Base-by-base conservation (phyloP, 2,888 invertebrate species). In the Lymantria dispar region DNA sequence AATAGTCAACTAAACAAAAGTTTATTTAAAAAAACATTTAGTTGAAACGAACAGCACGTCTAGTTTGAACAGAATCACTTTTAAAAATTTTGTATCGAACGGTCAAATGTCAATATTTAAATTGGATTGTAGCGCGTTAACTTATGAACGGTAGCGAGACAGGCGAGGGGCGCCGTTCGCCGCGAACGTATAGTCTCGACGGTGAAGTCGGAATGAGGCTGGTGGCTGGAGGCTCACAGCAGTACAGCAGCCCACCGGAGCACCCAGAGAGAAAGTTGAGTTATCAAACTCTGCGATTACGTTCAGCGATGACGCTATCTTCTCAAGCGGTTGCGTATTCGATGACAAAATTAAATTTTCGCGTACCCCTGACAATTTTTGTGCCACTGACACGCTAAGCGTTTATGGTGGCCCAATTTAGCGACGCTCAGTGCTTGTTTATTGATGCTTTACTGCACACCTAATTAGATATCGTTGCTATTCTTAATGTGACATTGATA, bases 241-340 rank as follows among this genome's bases (percentile, higher is more conserved):
- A 68, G 63, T 62, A 61, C 64, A 68, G 64, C 68, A 64, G 67
- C 66, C 62, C 68, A 68, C 59, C 68, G 56, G 60, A 56, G 60
- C 61, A 61, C 62, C 63, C 64, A 60, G 87, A 87, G 88, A 89
- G 89, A 89, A 90, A 90, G 89, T 89, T 84, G 70, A 86, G 88
- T 88, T 88, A 87, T 87, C 85, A 87, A 87, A 88, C 87, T 80
- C 76, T 74, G 85, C 80, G 84, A 88, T 90, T 90, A 90, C 90
- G 88, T 89, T 83, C 69, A 65, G 70, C 74, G 87, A 87, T 89
- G 89, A 90, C 89, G 89, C 83, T 80, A 76, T 80, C 85, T 79
- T 83, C 83, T 76, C 72, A 60, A 53, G 70, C 81, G 83, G 80
- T 90, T 90, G 88, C 89, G 90, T 87, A 82, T 85, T 77, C 86